Percentiles rank a stretch among this genome's conserved stretches.
phyloP scores from a whole-genome alignment of 2,888 invertebrate species.

The Dicranocentrus wangi region DNA sequence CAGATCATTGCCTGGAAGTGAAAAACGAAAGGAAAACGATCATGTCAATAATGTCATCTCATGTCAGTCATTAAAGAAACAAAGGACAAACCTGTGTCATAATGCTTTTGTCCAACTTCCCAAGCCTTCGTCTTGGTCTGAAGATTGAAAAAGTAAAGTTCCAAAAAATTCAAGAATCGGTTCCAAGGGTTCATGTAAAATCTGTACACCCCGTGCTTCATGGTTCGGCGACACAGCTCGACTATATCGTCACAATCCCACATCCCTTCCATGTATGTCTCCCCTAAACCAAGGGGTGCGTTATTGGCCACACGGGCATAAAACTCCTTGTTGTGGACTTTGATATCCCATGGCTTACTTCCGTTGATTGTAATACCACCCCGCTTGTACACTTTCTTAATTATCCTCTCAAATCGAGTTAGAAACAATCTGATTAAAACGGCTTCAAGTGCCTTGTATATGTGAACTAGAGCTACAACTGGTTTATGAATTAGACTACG shows the following conservation, averaged over 20 bases:
- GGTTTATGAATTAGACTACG: conserved; percentile 17
- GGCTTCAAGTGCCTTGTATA: conserved; percentile 47
- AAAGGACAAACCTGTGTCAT: conserved; percentile 50
- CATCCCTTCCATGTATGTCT: conserved; percentile 52
- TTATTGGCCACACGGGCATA: conserved; percentile 33
- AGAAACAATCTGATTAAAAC: conserved; percentile 24
- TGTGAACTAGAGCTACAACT: conserved; percentile 33
- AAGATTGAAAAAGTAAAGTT: conserved; percentile 52
- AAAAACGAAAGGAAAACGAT: background rate
- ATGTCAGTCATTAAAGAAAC: background rate
- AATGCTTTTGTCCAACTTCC: conserved; percentile 59
- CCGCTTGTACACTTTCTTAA: conserved; percentile 35
- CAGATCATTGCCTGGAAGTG: conserved; percentile 64
- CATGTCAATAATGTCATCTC: background rate
- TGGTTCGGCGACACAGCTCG: conserved; percentile 23
- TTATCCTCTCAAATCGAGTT: conserved; percentile 25
- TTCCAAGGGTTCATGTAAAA: conserved; percentile 41
- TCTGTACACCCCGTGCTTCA: conserved; percentile 34
- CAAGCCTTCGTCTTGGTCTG: conserved; percentile 55
- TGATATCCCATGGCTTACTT: conserved; percentile 50
- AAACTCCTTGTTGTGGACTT: conserved; percentile 51
- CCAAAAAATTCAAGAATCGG: conserved; percentile 47
- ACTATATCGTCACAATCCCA: conserved; percentile 54
- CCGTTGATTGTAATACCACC: conserved; percentile 51
- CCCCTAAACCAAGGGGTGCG: conserved; percentile 43